These are phyloP conservation scores for Alcis repandata DNA, from an alignment of 2,888 invertebrate genomes.

Conservation along the genomic window DNA sequence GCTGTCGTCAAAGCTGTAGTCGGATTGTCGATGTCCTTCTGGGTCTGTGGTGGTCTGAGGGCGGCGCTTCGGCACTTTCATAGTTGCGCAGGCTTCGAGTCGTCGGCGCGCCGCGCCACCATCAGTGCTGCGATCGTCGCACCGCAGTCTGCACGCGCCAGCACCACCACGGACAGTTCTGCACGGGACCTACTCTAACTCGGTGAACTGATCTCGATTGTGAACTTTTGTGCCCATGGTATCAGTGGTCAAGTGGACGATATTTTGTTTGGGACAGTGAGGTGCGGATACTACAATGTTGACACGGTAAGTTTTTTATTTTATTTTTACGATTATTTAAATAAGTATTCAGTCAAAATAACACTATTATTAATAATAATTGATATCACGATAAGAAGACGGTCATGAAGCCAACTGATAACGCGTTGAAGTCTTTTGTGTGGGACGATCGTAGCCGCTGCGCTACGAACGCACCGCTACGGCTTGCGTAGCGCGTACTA, in stretches of 20 bases:
- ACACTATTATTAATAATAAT: too few relatives aligned
- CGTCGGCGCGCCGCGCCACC: conserved; percentile 61
- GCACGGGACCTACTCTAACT: conserved; percentile 51
- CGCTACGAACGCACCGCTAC: conserved; percentile 54
- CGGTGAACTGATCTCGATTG: conserved; percentile 55
- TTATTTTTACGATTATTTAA: conserved; percentile 3
- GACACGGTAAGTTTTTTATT: conserved; percentile 61
- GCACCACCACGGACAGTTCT: conserved; percentile 22
- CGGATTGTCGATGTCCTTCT: conserved; percentile 45
- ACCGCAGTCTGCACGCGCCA: conserved; percentile 45
- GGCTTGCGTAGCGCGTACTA: conserved; percentile 23
- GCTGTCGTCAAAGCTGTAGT: conserved; percentile 7
- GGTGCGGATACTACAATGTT: conserved; percentile 63
- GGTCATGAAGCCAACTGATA: background rate
- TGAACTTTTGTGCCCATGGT: conserved; percentile 70
- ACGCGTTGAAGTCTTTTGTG: conserved; percentile 61
- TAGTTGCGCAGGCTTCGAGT: conserved; percentile 68
- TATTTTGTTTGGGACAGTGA: conserved; percentile 63
- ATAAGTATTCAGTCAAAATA: background rate
- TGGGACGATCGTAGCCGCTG: conserved; percentile 57
- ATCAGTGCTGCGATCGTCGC: conserved; percentile 63
- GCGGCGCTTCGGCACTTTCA: conserved; percentile 56
- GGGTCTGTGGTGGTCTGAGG: conserved; percentile 33
- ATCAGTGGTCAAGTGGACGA: conserved; percentile 68
- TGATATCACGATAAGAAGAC: conserved; percentile 5